A percentile compares a stretch with the other conserved stretches of the same genome.
Evolutionary conservation across 2,113 vertebrate species (phyloP).

Genomic region (Calyptomena viridis): DNA sequence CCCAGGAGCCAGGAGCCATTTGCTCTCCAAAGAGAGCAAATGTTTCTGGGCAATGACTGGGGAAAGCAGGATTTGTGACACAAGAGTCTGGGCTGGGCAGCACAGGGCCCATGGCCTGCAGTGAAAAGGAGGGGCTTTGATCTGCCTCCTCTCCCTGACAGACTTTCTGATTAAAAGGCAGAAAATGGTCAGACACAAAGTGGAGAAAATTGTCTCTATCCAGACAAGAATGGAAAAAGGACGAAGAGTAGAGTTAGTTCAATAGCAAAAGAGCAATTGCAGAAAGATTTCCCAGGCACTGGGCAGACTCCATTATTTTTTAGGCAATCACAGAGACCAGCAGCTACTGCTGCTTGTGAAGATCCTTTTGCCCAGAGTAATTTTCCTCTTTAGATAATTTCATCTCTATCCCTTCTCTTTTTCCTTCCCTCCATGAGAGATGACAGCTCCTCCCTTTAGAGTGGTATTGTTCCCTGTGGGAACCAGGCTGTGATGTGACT

Average conservation of each 20-base stretch:
- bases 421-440: not conserved
- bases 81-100: not conserved
- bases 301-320: not conserved
- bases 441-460: not conserved
- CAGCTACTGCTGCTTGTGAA: not conserved
- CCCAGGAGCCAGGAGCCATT: not conserved
- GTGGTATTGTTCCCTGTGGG: not conserved
- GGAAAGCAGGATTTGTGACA: not conserved
- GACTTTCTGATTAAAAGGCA: not conserved
- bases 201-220: not conserved
- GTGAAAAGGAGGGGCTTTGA: not conserved
- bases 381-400: not conserved
- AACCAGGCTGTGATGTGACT: not conserved
- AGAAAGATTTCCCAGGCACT: not conserved
- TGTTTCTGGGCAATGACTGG: not conserved
- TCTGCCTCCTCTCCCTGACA: not conserved
- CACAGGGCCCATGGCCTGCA: not conserved
- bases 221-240: not conserved
- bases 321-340: not conserved
- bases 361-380: not conserved
- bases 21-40: not conserved
- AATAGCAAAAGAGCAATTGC: not conserved
- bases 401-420: not conserved
- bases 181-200: not conserved
- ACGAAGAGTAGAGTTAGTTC: not conserved